These are phyloP conservation scores for Hippocampus barbouri DNA, from an alignment of 2,113 vertebrate genomes.

Conservation along the genomic window DNA sequence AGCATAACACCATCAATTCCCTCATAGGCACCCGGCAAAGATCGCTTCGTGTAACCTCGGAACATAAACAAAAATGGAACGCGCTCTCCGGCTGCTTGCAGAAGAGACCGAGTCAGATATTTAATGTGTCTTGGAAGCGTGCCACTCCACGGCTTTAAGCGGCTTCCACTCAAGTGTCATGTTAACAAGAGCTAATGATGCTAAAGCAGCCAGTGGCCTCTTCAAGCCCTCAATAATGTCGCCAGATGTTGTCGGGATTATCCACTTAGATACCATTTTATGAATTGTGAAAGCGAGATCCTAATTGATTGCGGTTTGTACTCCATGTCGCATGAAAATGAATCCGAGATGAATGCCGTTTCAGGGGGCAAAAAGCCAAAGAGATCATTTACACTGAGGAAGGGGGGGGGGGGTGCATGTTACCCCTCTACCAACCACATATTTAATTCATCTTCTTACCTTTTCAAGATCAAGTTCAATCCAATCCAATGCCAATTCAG, in stretches of 20 bases:
- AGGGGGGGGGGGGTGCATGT: neutral
- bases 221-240: neutral
- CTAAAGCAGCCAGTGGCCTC: conserved; percentile 6
- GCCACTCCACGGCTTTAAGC: conserved; percentile 28
- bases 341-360: neutral
- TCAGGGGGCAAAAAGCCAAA: neutral
- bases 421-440: no score
- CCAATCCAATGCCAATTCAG: no score
- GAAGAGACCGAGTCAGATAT: conserved; percentile 7
- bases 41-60: neutral
- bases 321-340: no score
- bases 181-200: conserved; percentile 36
- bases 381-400: neutral
- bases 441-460: no score
- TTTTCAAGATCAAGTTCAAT: no score
- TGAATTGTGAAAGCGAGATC: neutral
- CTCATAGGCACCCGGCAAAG: neutral
- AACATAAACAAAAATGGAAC: neutral
- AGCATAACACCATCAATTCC: neutral
- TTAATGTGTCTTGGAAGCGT: conserved; percentile 4
- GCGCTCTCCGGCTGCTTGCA: neutral
- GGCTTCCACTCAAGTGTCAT: conserved; percentile 7
- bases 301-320: neutral
- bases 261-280: neutral
- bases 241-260: neutral